phyloP scores from a whole-genome alignment of 1,140 invertebrate species.

The Drosophila eugracilis region DNA sequence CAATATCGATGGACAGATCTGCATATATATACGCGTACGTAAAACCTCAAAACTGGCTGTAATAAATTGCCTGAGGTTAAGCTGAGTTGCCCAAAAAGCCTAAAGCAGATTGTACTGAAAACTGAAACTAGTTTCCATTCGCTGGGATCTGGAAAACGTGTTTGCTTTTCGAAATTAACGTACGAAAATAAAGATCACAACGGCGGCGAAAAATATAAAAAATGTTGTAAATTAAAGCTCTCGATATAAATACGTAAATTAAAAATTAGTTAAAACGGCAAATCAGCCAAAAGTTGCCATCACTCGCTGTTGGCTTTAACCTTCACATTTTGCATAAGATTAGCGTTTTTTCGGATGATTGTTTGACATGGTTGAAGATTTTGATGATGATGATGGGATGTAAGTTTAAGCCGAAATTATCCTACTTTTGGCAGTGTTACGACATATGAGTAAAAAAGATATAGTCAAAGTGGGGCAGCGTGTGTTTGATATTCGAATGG shows the following conservation, averaged over 20 bases:
- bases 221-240: constrained; percentile 65
- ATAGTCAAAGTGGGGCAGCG: background rate
- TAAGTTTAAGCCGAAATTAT: constrained; percentile 35
- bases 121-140: constrained; percentile 59
- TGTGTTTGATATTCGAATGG: background rate
- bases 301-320: constrained; percentile 36
- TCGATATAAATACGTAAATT: constrained; percentile 71
- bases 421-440: constrained; percentile 30
- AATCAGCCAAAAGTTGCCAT: constrained; percentile 39
- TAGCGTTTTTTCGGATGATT: constrained; percentile 15
- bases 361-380: constrained; percentile 34
- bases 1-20: constrained; percentile 13
- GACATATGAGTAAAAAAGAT: constrained; percentile 9
- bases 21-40: constrained; percentile 18
- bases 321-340: constrained; percentile 71
- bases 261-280: constrained; percentile 73
- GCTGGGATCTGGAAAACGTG: constrained; percentile 52
- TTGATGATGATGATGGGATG: constrained; percentile 22
- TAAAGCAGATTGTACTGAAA: constrained; percentile 44
- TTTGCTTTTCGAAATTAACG: constrained; percentile 53
- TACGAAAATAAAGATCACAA: constrained; percentile 29
- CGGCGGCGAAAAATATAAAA: constrained; percentile 29
- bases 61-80: constrained; percentile 52
- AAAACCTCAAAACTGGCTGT: constrained; percentile 38
- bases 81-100: constrained; percentile 19